Evolutionary conservation across 1,140 invertebrate genomes (phyloP), one percentile per base, ranked within the genome.

Genomic region (Littorina saxatilis): DNA sequence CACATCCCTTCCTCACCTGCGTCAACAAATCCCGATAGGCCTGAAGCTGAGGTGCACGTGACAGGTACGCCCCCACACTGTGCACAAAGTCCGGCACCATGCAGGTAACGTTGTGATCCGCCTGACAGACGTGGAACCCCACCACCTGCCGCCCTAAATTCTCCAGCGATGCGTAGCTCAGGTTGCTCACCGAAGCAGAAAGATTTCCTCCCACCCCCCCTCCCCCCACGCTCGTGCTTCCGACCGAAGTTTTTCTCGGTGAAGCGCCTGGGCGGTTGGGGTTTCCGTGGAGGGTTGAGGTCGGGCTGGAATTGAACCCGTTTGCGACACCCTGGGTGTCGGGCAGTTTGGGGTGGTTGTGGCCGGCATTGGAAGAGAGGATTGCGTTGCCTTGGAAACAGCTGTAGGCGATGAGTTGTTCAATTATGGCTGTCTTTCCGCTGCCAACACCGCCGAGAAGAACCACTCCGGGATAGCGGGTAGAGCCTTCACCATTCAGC

Each of bases 61-160:
- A 97, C 4, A 99, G 93, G 89, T 98, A 97, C 0, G 97, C 97
- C 2, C 97, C 97, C 70, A 99, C 88, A 0, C 97, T 98, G 92
- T 99, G 97, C 15, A 99, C 96, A 89, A 98, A 97, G 91, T 99
- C 97, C 39, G 97, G 96, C 72, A 98, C 97, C 84, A 97, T 94
- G 91, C 97, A 99, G 7, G 97, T 98, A 85, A 95, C 95, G 91
- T 97, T 98, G 89, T 98, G 97, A 89, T 98, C 97, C 1, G 97
- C 96, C 94, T 96, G 93, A 90, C 97, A 99, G 88, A 98, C 98
- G 91, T 99, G 98, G 92, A 98, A 98, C 43, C 96, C 97, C 15
- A 98, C 97, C 40, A 99, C 95, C 90, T 96, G 95, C 0, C 95
- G 95, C 2, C 97, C 96, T 55, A 98, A 90, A 63, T 95, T 94